These are phyloP conservation scores for Odobenus rosmarus DNA, from an alignment of 2,113 vertebrate genomes.

Conservation along the genomic window DNA sequence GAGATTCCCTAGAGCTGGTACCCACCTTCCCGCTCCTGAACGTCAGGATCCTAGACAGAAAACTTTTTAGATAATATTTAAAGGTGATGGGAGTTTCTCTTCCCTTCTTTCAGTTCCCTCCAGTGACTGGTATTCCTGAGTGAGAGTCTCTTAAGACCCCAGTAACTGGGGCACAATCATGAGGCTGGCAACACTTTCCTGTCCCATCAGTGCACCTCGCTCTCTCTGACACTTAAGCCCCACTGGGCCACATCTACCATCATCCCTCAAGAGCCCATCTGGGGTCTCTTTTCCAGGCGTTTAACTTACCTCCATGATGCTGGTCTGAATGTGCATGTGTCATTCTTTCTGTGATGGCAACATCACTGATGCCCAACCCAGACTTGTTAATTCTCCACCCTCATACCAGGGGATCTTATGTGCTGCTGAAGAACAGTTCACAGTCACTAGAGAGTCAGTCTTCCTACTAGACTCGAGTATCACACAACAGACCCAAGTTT, in stretches of 20 bases:
- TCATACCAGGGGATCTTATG: not conserved
- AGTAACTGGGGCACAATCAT: too few species aligned
- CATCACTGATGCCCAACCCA: not conserved
- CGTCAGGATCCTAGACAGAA: too few species aligned
- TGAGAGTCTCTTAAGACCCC: not conserved
- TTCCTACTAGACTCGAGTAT: not conserved
- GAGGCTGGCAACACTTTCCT: not conserved
- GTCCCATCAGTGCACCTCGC: accelerated
- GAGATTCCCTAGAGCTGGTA: not conserved
- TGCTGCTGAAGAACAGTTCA: not conserved
- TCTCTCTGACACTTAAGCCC: not conserved
- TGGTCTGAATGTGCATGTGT: not conserved
- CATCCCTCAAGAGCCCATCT: not conserved
- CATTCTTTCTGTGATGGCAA: not conserved
- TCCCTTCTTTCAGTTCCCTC: not conserved
- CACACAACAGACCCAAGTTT: not conserved
- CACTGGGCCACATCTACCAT: not conserved
- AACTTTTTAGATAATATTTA: not conserved
- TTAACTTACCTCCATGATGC: not conserved
- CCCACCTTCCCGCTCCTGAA: not conserved
- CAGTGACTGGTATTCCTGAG: not conserved
- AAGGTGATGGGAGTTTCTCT: not conserved
- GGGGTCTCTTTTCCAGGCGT: not conserved
- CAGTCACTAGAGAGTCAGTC: not conserved
- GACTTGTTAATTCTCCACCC: not conserved